These are phyloP conservation scores for Ectemnius lituratus DNA, from an alignment of 2,888 invertebrate genomes.

Conservation along the genomic window DNA sequence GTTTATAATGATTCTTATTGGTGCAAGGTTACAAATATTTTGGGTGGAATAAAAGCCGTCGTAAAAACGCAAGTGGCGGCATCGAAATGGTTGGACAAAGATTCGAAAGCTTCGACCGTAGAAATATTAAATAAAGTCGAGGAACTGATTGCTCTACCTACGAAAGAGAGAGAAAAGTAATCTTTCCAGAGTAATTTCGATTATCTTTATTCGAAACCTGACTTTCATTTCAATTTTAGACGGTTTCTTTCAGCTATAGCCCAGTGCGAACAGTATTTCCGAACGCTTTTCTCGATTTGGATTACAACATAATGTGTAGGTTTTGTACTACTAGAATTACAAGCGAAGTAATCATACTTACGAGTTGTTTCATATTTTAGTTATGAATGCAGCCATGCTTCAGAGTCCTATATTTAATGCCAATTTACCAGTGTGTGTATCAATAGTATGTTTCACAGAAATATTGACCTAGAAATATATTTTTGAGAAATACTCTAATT, in stretches of 20 bases:
- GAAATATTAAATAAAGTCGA: background rate
- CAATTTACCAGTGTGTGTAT: background rate
- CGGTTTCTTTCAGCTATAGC: background rate
- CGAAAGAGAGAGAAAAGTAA: background rate
- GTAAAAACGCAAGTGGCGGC: background rate
- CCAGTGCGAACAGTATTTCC: background rate
- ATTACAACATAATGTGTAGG: background rate
- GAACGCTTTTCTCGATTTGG: background rate
- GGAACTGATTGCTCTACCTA: background rate
- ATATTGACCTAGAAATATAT: background rate
- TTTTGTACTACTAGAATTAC: background rate
- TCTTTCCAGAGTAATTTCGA: too few species aligned
- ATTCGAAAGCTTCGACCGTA: background rate
- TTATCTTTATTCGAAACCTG: too few species aligned
- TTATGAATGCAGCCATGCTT: background rate
- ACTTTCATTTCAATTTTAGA: too few species aligned
- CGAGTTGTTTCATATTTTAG: background rate
- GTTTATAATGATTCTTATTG: too few species aligned
- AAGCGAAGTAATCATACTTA: too few species aligned
- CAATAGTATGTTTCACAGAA: background rate
- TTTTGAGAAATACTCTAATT: background rate
- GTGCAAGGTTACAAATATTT: background rate
- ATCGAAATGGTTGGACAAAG: conserved; percentile 1
- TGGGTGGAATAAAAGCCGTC: too few species aligned
- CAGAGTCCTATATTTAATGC: background rate